Conservation (phyloP, 1,140 invertebrate species). For the Halictus rubicundus region DNA sequence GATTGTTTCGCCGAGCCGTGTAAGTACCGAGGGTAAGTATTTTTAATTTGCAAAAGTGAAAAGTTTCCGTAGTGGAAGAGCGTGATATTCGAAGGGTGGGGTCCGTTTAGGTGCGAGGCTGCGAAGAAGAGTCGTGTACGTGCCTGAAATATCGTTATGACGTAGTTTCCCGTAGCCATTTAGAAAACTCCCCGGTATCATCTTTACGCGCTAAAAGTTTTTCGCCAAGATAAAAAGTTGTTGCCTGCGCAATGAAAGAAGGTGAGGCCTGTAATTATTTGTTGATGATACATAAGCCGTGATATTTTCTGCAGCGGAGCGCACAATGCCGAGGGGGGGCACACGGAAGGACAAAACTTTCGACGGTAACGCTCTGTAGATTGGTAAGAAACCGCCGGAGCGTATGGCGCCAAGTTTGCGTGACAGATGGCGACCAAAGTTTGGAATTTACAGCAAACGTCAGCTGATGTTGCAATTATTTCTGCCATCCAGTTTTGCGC, state of each 20-base stretch:
- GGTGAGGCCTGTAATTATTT: slow-evolving; percentile 55
- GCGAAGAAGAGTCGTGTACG: slow-evolving; percentile 18
- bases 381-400: slow-evolving; percentile 63
- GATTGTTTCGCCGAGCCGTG: background rate
- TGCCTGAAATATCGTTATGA: slow-evolving; percentile 58
- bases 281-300: slow-evolving; percentile 46
- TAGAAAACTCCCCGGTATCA: slow-evolving; percentile 42
- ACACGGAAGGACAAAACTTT: slow-evolving; percentile 47
- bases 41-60: slow-evolving; percentile 25
- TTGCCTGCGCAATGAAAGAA: background rate
- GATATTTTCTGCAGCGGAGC: slow-evolving; percentile 44
- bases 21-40: background rate
- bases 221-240: slow-evolving; percentile 47
- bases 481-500: slow-evolving; percentile 59
- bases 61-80: background rate
- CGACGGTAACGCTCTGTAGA: slow-evolving; percentile 25
- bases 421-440: slow-evolving; percentile 66
- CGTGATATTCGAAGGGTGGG: slow-evolving; percentile 8
- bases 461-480: slow-evolving; percentile 66
- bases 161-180: slow-evolving; percentile 45
- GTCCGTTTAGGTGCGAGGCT: background rate
- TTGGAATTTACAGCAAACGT: slow-evolving; percentile 64
- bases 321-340: slow-evolving; percentile 16
- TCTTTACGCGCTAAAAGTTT: slow-evolving; percentile 50
- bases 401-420: slow-evolving; percentile 67